Conservation (phyloP, 1,140 invertebrate genomes). For the Atta texana region DNA sequence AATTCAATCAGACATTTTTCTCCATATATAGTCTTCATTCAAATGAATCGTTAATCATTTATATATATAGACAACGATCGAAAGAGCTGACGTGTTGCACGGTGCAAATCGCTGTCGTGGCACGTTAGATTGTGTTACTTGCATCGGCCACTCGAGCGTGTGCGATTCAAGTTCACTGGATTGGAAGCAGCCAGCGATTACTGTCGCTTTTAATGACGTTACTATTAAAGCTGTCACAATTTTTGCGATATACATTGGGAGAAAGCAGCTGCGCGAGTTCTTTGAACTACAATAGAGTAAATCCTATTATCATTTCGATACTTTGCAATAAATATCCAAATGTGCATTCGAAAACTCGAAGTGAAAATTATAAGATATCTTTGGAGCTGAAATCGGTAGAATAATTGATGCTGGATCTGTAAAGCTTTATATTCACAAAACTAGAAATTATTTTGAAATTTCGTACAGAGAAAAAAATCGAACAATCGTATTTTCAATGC, state of each 20-base stretch:
- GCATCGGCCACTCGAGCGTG: background rate
- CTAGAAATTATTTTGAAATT: too few species aligned
- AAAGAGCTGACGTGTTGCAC: background rate
- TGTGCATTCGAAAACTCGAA: background rate
- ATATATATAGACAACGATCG: background rate
- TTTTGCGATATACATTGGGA: background rate
- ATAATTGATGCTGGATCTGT: too few species aligned
- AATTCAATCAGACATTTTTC: too few species aligned
- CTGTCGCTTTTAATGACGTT: constrained; percentile 29
- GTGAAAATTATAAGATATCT: too few species aligned
- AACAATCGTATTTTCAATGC: too few species aligned
- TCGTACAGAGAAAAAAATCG: too few species aligned
- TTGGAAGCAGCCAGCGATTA: constrained; percentile 8
- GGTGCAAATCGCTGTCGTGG: background rate
- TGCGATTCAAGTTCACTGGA: constrained; percentile 10
- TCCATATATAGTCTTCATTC: background rate
- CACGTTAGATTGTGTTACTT: constrained; percentile 17
- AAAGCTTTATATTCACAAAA: too few species aligned
- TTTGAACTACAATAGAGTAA: background rate
- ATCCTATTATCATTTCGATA: background rate
- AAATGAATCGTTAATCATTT: constrained; percentile 11
- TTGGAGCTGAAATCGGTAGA: too few species aligned
- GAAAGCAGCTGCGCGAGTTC: background rate
- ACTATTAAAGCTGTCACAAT: background rate
- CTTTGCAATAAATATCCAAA: background rate